Base-by-base conservation (phyloP, 2,113 vertebrate species). In the Pterophyllum scalare region DNA sequence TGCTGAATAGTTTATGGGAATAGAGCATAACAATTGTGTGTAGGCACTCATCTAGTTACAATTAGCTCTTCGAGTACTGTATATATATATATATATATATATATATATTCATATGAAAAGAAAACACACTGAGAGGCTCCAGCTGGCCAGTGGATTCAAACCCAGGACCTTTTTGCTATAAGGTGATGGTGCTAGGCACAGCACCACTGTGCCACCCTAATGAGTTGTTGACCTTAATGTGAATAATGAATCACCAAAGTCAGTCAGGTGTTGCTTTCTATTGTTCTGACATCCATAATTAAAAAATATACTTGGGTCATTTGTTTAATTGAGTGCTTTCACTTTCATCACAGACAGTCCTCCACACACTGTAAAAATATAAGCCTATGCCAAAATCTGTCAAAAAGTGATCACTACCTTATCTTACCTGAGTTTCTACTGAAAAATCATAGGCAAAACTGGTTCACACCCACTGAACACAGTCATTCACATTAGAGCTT, bases 291-390 rank as follows among this genome's bases (percentile, higher is more conserved):
- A 83, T 59, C 28, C 24, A 5, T 26, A 57, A 67, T 46, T 75
- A 52, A 17, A 70, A 57, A 33, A 65, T 4, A 6, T 2, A 26
- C 54, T 75, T 15, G 20, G 83, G 9, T 40, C 46, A 67, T 20
- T 77, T 26, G 40, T 61, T 60, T 85, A 59, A 72, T 57, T 64
- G 60, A 59, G 17, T 10, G 40, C n/a, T 49, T 76, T 80, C 31
- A 40, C 14, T 31, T 19, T 28, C 3, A 15, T 22, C 3, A 12
- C 38, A 11, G n/a, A 52, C n/a, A 20, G 4, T 26, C 22, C 1
- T 26, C 3, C 5, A 8, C 62, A 46, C 38, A 49, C 19, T 56
- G 31, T 22, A 8, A 72, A 15, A 59, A 60, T 31, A 9, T 28
- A 35, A 64, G 26, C 4, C 24, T 19, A 5, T n/a, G 26, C 1